Evolutionary conservation across 2,113 vertebrate species (phyloP).

Genomic region (Numida meleagris): DNA sequence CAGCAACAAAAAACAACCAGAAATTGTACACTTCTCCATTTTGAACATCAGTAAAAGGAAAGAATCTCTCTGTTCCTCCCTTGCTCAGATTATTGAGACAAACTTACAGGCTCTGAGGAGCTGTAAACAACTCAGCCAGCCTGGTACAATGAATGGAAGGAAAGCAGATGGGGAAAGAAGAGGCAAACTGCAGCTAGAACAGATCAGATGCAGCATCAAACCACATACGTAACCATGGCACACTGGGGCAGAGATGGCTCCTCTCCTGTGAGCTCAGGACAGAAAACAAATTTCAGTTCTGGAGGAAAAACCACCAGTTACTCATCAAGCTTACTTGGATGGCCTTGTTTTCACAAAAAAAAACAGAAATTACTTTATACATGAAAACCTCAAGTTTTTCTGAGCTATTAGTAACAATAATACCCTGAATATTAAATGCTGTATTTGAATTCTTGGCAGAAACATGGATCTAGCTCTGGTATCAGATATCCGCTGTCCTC

Average conservation of each 20-base stretch:
- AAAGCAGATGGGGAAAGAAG: neutral
- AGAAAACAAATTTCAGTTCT: neutral
- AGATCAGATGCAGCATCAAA: neutral
- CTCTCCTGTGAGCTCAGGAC: neutral
- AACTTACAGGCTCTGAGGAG: neutral
- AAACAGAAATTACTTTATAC: neutral
- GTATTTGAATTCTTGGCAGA: neutral
- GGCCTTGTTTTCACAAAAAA: neutral
- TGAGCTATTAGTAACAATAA: neutral
- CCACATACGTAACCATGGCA: fast-evolving
- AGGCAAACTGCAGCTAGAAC: neutral
- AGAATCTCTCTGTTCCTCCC: neutral
- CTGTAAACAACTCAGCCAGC: neutral
- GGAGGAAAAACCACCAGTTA: neutral
- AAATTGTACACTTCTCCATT: neutral
- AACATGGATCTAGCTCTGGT: neutral
- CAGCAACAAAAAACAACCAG: neutral
- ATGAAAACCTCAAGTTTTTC: neutral
- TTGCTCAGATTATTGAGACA: neutral
- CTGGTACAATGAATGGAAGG: neutral
- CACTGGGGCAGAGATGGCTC: fast-evolving
- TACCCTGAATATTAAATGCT: neutral
- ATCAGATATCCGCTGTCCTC: neutral
- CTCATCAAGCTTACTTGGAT: neutral
- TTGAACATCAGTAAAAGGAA: neutral